A percentile compares a stretch with the other conserved stretches of the same genome.
Evolutionary conservation across 2,888 invertebrate species (phyloP).

Genomic region (Oxyscelio sp.): DNA sequence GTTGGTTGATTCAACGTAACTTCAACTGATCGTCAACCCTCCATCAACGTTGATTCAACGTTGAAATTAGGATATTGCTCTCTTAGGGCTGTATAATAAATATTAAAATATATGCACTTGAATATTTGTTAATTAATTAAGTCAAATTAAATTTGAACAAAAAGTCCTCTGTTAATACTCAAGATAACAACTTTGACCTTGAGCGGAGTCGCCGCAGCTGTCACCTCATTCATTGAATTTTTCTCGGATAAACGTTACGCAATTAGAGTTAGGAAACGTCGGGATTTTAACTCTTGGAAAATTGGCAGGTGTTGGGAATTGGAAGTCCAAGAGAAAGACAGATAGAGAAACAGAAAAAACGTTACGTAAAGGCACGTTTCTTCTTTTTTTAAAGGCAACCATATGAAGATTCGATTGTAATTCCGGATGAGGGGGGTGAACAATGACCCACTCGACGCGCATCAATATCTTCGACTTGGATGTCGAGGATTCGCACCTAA

Average conservation of each 20-base stretch:
- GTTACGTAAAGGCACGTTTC: slow-evolving; percentile 50
- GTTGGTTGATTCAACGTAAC: too few relatives aligned
- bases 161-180: slow-evolving; percentile 36
- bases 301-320: slow-evolving; percentile 57
- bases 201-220: slow-evolving; percentile 21
- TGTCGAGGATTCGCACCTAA: slow-evolving; percentile 59
- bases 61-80: too few relatives aligned
- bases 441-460: slow-evolving; percentile 66
- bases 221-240: slow-evolving; percentile 18
- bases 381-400: slow-evolving; percentile 28
- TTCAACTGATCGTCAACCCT: too few relatives aligned
- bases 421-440: slow-evolving; percentile 56
- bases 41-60: too few relatives aligned
- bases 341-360: background rate
- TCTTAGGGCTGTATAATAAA: too few relatives aligned
- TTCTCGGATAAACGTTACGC: slow-evolving; percentile 13
- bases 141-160: slow-evolving; percentile 30
- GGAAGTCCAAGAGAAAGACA: background rate
- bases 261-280: slow-evolving; percentile 36
- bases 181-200: slow-evolving; percentile 31
- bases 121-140: too few relatives aligned
- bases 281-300: slow-evolving; percentile 51
- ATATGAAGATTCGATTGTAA: slow-evolving; percentile 46
- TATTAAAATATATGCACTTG: too few relatives aligned
- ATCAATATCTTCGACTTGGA: slow-evolving; percentile 65